Percentiles rank a stretch among this genome's conserved stretches.
These are phyloP conservation scores for Hyppa rectilinea DNA, from an alignment of 2,888 invertebrate genomes.

Conservation along the genomic window DNA sequence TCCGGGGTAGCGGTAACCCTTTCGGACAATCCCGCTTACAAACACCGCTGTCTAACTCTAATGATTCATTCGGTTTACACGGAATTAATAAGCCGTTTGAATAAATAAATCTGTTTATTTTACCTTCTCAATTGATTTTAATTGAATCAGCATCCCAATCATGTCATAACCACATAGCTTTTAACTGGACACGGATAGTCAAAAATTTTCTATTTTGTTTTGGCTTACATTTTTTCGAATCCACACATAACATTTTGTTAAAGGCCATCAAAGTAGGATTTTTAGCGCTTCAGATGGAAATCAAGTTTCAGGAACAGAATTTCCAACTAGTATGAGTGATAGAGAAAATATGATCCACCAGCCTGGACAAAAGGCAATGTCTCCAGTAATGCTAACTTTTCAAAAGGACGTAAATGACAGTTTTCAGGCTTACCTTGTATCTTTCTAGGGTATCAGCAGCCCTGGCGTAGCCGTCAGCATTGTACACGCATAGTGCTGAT, in stretches of 20 bases:
- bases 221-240: too few species aligned
- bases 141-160: slow-evolving; percentile 8
- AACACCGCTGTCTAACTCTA: slow-evolving; percentile 11
- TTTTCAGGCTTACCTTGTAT: slow-evolving; percentile 93
- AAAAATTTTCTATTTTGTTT: too few species aligned
- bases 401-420: background rate
- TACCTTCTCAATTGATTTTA: background rate
- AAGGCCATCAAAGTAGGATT: too few species aligned
- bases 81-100: slow-evolving; percentile 15
- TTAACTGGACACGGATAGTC: too few species aligned
- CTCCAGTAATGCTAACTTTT: background rate
- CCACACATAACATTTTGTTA: too few species aligned
- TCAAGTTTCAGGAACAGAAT: too few species aligned
- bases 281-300: too few species aligned
- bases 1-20: too few species aligned
- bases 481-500: slow-evolving; percentile 98
- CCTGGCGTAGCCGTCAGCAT: slow-evolving; percentile 96
- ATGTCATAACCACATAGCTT: background rate
- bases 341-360: too few species aligned
- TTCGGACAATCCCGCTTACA: too few species aligned
- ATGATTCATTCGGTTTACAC: slow-evolving; percentile 39
- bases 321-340: too few species aligned
- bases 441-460: slow-evolving; percentile 97
- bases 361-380: too few species aligned
- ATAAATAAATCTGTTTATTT: slow-evolving; percentile 12